Conservation (phyloP, 1,140 invertebrate genomes). For the Sycophaga agraensis region DNA sequence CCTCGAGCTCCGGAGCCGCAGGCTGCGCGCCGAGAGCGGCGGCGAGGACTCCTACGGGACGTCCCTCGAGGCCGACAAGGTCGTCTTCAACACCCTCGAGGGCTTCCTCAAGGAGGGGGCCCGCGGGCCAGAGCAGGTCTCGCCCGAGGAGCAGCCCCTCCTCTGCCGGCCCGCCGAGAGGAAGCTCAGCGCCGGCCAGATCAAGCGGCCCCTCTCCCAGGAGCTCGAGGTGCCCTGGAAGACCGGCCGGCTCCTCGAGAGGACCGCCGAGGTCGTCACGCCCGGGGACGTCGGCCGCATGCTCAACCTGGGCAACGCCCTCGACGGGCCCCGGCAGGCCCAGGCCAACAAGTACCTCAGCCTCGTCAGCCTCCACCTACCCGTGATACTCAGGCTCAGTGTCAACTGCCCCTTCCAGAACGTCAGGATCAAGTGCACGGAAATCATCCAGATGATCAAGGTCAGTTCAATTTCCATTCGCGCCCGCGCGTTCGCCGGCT, state of each 20-base stretch:
- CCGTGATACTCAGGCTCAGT: constrained; percentile 61
- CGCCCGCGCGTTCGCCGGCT: no score
- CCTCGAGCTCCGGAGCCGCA: neutral
- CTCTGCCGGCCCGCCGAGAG: constrained; percentile 33
- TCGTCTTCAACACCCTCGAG: constrained; percentile 55
- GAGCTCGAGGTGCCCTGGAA: constrained; percentile 50
- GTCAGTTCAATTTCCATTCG: constrained; percentile 39
- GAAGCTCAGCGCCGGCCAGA: constrained; percentile 46
- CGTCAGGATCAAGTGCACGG: constrained; percentile 61
- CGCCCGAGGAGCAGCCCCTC: no score
- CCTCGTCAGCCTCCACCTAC: constrained; percentile 61
- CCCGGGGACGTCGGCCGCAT: constrained; percentile 55
- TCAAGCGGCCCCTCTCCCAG: constrained; percentile 50
- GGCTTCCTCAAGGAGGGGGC: constrained; percentile 47
- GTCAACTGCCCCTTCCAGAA: constrained; percentile 63
- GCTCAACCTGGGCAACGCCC: constrained; percentile 53
- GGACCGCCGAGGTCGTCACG: constrained; percentile 43
- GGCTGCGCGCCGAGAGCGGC: constrained; percentile 26
- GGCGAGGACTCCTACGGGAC: constrained; percentile 24
- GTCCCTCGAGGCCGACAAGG: constrained; percentile 30
- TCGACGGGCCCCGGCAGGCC: constrained; percentile 54
- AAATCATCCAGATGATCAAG: constrained; percentile 62
- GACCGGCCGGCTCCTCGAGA: constrained; percentile 42
- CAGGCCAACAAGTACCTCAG: constrained; percentile 59
- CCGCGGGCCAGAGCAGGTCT: neutral